Base-by-base conservation (phyloP, 2,888 invertebrate species). In the Lathronympha strigana region DNA sequence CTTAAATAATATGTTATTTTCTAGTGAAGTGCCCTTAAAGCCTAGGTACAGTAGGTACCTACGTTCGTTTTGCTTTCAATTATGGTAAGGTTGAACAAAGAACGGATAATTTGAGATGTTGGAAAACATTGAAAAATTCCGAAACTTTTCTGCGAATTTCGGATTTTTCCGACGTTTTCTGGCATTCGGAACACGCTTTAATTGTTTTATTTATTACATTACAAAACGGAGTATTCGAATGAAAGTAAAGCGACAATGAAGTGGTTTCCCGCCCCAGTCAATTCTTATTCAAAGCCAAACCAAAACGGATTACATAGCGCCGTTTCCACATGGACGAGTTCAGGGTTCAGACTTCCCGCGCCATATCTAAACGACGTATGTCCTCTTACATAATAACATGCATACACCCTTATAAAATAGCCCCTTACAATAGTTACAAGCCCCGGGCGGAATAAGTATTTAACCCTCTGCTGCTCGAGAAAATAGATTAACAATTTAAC, bases 351-450 rank as follows among this genome's bases (percentile, higher is more conserved):
- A 43, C 25, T 31, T 31, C 19, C 57, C 19, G 19, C 28, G 8
- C 31, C 19, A 5, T 11, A 21, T 13, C 19, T 21, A 45, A 57
- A 57, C 19, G 40, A 43, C 43, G 17, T 45, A 57, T 21, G 19
- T 31, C 19, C 19, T 9, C 13, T 13, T 17, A 31, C 19, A 13
- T n/a, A 6, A 1, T 4, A 31, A 31, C 17, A 13, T 31, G 19
- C 28, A 31, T 45, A 31, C 43, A 21, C n/a, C 57, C 31, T 57
- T 57, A n/a, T 31, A 45, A 43, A 66, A 71, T 72, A 31, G 9
- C 43, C 28, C 76, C 76, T 79, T 80, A 76, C 79, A 79, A 80
- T 78, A 82, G 81, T 82, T 75, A 58, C 70, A 69, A 62, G 76
- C 82, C 79, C 62, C 72, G 47, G 79, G 83, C 80, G 69, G 40